Conservation (phyloP, 1,140 invertebrate genomes). For the Sarcophaga peregrina region DNA sequence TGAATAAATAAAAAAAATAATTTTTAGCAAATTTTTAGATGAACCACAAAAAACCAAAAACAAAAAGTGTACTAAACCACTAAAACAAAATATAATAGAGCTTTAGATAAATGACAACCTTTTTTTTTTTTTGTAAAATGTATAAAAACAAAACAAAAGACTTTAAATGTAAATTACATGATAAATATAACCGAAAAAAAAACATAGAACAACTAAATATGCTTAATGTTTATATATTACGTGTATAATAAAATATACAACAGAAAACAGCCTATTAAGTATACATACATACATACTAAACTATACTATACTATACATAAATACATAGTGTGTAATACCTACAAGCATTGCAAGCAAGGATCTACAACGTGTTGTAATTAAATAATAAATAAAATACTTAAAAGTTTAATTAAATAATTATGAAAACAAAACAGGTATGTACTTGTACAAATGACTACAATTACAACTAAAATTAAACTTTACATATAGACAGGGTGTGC, state of each 20-base stretch:
- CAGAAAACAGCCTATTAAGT: neutral
- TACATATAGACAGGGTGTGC: neutral
- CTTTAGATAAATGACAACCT: neutral
- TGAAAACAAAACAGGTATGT: no score
- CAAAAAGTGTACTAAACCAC: no score
- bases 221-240: neutral
- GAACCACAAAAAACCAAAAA: neutral
- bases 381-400: no score
- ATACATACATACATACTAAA: neutral
- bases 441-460: no score
- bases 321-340: neutral
- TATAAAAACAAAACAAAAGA: neutral
- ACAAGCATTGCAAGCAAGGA: no score
- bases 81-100: neutral
- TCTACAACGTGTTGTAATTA: no score
- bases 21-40: constrained; percentile 6
- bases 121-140: neutral
- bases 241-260: neutral
- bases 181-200: neutral
- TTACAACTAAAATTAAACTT: neutral
- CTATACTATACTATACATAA: neutral
- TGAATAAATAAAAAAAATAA: neutral
- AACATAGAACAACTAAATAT: neutral
- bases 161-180: neutral
- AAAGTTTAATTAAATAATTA: no score